Conservation (phyloP, 2,797 vertebrate species). For the Aldrovandia affinis region DNA sequence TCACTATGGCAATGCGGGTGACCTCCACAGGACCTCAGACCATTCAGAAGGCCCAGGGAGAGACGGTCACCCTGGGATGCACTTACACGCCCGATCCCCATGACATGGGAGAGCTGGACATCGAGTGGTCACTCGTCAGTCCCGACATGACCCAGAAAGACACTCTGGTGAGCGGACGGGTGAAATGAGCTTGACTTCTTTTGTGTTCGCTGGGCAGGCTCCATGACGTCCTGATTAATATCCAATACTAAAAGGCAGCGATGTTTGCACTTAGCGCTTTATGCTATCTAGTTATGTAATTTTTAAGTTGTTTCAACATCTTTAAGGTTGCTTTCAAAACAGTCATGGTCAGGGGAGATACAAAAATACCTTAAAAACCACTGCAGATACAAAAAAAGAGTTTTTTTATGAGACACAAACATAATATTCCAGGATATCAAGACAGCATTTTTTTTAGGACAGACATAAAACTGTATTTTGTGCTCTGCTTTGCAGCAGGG, state of each 20-base stretch:
- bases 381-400: too few species aligned
- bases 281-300: neutral
- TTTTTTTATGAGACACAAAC: too few species aligned
- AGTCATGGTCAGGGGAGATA: too few species aligned
- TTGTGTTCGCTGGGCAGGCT: neutral
- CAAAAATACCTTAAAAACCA: too few species aligned
- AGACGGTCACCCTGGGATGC: constrained; percentile 77
- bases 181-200: neutral
- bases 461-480: too few species aligned
- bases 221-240: neutral
- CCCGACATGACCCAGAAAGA: constrained; percentile 79
- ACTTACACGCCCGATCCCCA: constrained; percentile 70
- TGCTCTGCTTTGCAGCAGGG: too few species aligned
- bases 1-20: constrained; percentile 72
- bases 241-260: neutral
- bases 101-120: constrained; percentile 84
- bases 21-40: constrained; percentile 74
- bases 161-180: constrained; percentile 74
- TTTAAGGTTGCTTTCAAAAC: too few species aligned
- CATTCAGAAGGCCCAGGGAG: constrained; percentile 78
- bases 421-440: too few species aligned
- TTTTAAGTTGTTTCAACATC: neutral
- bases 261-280: neutral
- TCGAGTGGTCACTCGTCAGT: constrained; percentile 86
- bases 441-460: too few species aligned